Conservation (phyloP, 2,888 invertebrate species). For the Linnaemya vulpina region DNA sequence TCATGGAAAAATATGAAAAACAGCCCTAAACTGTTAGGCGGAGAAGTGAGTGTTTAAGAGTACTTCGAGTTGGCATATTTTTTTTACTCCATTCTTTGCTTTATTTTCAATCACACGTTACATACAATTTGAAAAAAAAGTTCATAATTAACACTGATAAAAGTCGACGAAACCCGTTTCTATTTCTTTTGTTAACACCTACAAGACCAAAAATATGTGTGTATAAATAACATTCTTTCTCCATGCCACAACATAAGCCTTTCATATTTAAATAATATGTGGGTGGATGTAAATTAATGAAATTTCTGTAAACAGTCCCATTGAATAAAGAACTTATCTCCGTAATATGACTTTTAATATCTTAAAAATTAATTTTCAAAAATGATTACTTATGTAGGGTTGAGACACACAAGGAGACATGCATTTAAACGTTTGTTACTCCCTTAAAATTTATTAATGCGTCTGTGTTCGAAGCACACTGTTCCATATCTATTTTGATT, state of each 20-base stretch:
- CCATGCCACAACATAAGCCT: neutral
- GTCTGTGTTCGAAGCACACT: no score
- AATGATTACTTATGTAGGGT: no score
- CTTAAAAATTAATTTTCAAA: no score
- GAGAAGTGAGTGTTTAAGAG: slow-evolving; percentile 3
- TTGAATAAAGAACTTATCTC: neutral
- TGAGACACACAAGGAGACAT: no score
- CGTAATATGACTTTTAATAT: no score
- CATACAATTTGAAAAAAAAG: slow-evolving; percentile 1
- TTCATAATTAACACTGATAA: slow-evolving; percentile 11
- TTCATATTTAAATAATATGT: neutral
- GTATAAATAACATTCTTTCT: neutral
- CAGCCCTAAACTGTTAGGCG: neutral
- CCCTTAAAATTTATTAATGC: no score
- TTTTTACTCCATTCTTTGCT: neutral
- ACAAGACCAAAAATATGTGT: neutral
- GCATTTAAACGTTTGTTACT: no score
- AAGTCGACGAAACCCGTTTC: neutral
- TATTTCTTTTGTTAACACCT: slow-evolving; percentile 4
- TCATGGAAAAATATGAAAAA: neutral
- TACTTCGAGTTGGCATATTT: slow-evolving; percentile 14
- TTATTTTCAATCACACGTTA: slow-evolving; percentile 19
- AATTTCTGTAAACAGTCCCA: neutral
- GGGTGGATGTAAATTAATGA: neutral
- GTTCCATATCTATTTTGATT: no score